Percentiles rank a stretch among this genome's conserved stretches.
phyloP scores from a whole-genome alignment of 2,888 invertebrate genomes.

The Pristionchus entomophagus region DNA sequence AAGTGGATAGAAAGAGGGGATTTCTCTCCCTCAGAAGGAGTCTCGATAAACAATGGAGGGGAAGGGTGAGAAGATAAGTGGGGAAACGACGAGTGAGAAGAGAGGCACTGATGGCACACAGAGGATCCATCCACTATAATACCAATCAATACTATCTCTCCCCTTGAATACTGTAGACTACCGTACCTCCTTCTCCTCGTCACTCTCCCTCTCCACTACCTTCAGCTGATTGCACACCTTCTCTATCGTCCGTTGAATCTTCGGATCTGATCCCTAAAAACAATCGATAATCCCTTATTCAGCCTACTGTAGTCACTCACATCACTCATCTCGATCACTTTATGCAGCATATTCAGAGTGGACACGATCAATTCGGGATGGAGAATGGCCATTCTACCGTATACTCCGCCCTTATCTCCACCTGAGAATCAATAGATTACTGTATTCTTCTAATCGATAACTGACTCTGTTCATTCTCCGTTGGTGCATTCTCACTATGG shows the following conservation, averaged over 20 bases:
- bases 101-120: background rate
- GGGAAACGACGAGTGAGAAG: slow-evolving; percentile 20
- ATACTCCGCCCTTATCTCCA: slow-evolving; percentile 16
- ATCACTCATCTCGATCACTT: background rate
- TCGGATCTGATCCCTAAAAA: background rate
- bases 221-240: slow-evolving; percentile 33
- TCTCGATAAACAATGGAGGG: slow-evolving; percentile 18
- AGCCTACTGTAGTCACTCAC: slow-evolving; percentile 23
- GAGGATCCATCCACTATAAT: slow-evolving; percentile 31
- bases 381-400: slow-evolving; percentile 37
- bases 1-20: slow-evolving; percentile 14
- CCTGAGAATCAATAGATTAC: background rate
- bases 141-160: background rate
- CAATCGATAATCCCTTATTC: background rate
- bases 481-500: slow-evolving; percentile 18
- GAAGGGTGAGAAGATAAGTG: slow-evolving; percentile 2
- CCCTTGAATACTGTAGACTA: slow-evolving; percentile 1
- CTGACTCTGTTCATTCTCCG: slow-evolving; percentile 15
- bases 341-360: background rate
- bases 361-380: slow-evolving; percentile 33
- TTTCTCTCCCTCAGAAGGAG: slow-evolving; percentile 33
- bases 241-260: slow-evolving; percentile 34
- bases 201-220: slow-evolving; percentile 36
- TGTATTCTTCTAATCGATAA: background rate
- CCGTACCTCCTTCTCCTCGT: slow-evolving; percentile 46